phyloP scores from a whole-genome alignment of 2,797 vertebrate species.

The Huso huso region DNA sequence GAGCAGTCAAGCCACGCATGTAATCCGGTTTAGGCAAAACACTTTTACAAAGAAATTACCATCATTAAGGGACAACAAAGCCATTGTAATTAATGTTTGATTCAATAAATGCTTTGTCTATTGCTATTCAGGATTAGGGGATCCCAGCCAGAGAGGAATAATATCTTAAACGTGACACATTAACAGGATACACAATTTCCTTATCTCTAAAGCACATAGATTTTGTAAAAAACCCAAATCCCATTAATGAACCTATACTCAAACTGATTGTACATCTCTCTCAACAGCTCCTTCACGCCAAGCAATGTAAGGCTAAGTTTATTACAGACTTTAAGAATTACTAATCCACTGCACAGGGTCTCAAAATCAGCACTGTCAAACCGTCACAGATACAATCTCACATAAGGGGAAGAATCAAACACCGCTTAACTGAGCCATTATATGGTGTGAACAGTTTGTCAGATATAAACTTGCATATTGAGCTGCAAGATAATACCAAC shows the following conservation, averaged over 20 bases:
- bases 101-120: constrained; percentile 51
- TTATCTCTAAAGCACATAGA: constrained; percentile 59
- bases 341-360: constrained; percentile 41
- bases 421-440: too few relatives aligned
- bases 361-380: constrained; percentile 30
- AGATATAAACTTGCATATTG: too few relatives aligned
- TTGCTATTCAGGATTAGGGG: constrained; percentile 55
- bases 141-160: constrained; percentile 54
- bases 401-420: constrained; percentile 7
- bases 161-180: constrained; percentile 76
- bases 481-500: too few relatives aligned
- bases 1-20: constrained; percentile 28
- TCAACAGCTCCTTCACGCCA: constrained; percentile 26
- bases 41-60: constrained; percentile 31
- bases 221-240: constrained; percentile 58
- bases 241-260: constrained; percentile 54
- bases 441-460: too few relatives aligned
- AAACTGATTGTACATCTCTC: constrained; percentile 47
- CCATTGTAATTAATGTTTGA: constrained; percentile 36
- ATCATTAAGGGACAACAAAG: constrained; percentile 36
- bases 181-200: constrained; percentile 69
- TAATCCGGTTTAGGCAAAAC: constrained; percentile 18
- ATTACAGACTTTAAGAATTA: constrained; percentile 42
- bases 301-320: constrained; percentile 31
- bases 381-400: constrained; percentile 11